Conservation (phyloP, 1,140 invertebrate species). For the Bombus soroeensis region DNA sequence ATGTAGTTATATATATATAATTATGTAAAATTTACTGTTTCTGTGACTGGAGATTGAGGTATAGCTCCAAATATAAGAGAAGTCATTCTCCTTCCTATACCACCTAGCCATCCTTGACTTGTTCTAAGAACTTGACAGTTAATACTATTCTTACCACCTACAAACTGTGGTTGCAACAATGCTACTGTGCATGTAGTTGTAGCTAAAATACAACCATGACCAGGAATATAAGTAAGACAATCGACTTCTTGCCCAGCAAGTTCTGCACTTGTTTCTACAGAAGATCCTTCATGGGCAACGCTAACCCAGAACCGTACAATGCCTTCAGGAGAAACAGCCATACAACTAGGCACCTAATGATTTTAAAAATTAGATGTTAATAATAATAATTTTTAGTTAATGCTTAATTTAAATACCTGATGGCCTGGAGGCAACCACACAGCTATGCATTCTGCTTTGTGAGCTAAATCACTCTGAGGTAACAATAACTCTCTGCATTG, state of each 20-base stretch:
- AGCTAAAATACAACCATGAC: constrained; percentile 91
- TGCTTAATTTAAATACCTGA: constrained; percentile 81
- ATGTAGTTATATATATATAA: background rate
- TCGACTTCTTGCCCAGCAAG: constrained; percentile 92
- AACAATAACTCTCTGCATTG: constrained; percentile 92
- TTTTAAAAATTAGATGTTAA: background rate
- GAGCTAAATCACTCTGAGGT: constrained; percentile 95
- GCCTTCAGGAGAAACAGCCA: constrained; percentile 97
- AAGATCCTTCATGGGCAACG: constrained; percentile 93
- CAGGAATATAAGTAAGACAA: constrained; percentile 87
- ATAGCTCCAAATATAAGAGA: constrained; percentile 94
- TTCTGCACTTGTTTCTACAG: constrained; percentile 92
- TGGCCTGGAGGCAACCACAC: constrained; percentile 88
- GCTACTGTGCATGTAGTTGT: constrained; percentile 96
- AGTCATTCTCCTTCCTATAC: constrained; percentile 92
- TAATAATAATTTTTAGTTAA: background rate
- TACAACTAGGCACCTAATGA: constrained; percentile 89
- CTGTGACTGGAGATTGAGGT: constrained; percentile 86
- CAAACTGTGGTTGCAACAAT: constrained; percentile 86
- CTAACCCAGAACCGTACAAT: constrained; percentile 95
- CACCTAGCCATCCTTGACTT: constrained; percentile 93
- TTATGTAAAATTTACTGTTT: constrained; percentile 86
- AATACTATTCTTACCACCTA: constrained; percentile 86
- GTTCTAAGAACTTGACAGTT: constrained; percentile 88
- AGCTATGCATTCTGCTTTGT: constrained; percentile 94